Evolutionary conservation across 2,888 invertebrate genomes (phyloP).

Genomic region (Scaptomyza flava): DNA sequence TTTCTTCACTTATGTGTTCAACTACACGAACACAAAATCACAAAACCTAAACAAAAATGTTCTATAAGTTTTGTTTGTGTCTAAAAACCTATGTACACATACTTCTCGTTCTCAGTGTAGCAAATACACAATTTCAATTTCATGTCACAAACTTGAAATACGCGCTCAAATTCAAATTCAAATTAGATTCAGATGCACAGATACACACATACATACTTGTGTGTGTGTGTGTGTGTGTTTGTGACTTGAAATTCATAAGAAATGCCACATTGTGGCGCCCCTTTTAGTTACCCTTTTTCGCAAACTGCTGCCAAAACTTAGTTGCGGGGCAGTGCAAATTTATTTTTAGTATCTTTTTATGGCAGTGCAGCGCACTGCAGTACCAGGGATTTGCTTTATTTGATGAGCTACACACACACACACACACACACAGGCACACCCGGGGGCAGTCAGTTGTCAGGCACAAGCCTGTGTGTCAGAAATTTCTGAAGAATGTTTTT

Average conservation of each 20-base stretch:
- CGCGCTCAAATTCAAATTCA: conserved; percentile 19
- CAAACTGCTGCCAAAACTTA: conserved; percentile 31
- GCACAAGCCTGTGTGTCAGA: conserved; percentile 68
- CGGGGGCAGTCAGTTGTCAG: conserved; percentile 34
- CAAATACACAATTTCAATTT: conserved; percentile 22
- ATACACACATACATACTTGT: neutral
- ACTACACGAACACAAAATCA: no score
- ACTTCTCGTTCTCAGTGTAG: conserved; percentile 3
- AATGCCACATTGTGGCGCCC: conserved; percentile 21
- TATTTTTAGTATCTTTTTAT: conserved; percentile 66
- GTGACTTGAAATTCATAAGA: conserved; percentile 31
- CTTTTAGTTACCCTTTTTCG: neutral
- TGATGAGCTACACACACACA: conserved; percentile 39
- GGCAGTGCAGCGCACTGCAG: conserved; percentile 56
- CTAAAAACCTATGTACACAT: no score
- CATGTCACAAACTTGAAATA: conserved; percentile 37
- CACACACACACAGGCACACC: conserved; percentile 4
- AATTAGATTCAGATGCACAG: conserved; percentile 16
- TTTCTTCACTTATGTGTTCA: no score
- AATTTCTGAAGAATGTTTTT: conserved; percentile 61
- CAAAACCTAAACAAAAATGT: no score
- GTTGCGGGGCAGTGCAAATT: conserved; percentile 53
- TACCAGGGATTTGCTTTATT: conserved; percentile 53
- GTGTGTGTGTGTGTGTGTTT: neutral
- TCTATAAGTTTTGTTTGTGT: neutral